Evolutionary conservation across 2,797 vertebrate genomes (phyloP).

Genomic region (Lagorchestes hirsutus): DNA sequence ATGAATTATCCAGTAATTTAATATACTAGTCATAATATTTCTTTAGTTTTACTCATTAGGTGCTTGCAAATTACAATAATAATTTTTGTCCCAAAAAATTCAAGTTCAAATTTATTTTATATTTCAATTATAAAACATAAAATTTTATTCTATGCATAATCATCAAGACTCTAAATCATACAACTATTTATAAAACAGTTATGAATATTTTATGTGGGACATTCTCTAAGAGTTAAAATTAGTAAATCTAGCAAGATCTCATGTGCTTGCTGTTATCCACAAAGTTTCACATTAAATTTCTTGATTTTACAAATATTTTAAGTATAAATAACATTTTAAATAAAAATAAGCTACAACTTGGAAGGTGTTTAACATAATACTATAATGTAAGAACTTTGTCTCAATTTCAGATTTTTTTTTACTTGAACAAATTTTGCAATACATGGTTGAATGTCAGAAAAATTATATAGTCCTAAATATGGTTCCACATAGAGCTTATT

Average conservation of each 20-base stretch:
- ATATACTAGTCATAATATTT: not conserved
- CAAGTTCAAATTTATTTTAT: not conserved
- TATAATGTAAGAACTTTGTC: not conserved
- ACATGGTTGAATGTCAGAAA: not conserved
- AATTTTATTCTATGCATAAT: not conserved
- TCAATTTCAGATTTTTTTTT: not conserved
- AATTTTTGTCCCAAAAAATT: not conserved
- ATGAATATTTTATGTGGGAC: not conserved
- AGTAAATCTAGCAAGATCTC: not conserved
- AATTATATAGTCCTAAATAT: not conserved
- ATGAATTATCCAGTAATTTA: not conserved
- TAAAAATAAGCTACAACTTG: not conserved
- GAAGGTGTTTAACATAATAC: not conserved
- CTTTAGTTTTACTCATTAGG: not conserved
- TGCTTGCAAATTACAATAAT: not conserved
- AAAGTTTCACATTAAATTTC: not conserved
- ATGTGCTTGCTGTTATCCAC: not conserved
- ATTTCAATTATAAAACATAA: not conserved
- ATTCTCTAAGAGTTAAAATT: not conserved
- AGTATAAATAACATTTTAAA: not conserved
- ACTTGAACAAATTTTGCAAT: not conserved
- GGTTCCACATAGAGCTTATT: not conserved
- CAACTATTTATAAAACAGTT: not conserved
- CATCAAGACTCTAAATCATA: not conserved
- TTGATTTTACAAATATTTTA: not conserved